phyloP scores from a whole-genome alignment of 2,888 invertebrate species.

The Acrocera orbiculus region DNA sequence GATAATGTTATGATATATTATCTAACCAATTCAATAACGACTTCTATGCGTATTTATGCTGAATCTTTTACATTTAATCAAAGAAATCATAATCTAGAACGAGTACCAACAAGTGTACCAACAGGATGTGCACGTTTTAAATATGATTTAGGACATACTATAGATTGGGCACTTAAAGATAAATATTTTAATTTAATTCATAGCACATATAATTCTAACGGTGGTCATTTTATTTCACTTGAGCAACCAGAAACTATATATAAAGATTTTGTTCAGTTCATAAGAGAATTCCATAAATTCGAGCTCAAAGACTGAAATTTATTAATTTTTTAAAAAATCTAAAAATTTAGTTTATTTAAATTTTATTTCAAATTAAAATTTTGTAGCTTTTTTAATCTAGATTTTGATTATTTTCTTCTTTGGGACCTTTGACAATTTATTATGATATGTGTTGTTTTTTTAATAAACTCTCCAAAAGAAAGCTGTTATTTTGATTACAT shows the following conservation, averaged over 20 bases:
- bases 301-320: too few relatives aligned
- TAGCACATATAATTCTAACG: conserved; percentile 18
- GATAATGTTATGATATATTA: conserved; percentile 78
- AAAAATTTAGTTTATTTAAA: too few relatives aligned
- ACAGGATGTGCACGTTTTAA: conserved; percentile 24
- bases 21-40: conserved; percentile 51
- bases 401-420: too few relatives aligned
- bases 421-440: too few relatives aligned
- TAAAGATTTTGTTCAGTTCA: conserved; percentile 19
- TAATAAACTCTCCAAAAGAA: too few relatives aligned
- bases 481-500: too few relatives aligned
- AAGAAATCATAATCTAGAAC: conserved; percentile 23
- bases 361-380: too few relatives aligned
- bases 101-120: conserved; percentile 18
- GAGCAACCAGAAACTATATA: conserved; percentile 22
- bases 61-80: conserved; percentile 35
- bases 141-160: conserved; percentile 19
- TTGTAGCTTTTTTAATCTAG: too few relatives aligned
- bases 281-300: too few relatives aligned
- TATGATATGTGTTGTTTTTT: too few relatives aligned
- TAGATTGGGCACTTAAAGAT: conserved; percentile 17
- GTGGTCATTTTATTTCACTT: conserved; percentile 27
- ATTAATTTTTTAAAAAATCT: too few relatives aligned
- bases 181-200: conserved; percentile 22
- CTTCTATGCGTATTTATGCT: conserved; percentile 56